phyloP scores from a whole-genome alignment of 1,140 invertebrate species.

The Ridgeia piscesae region DNA sequence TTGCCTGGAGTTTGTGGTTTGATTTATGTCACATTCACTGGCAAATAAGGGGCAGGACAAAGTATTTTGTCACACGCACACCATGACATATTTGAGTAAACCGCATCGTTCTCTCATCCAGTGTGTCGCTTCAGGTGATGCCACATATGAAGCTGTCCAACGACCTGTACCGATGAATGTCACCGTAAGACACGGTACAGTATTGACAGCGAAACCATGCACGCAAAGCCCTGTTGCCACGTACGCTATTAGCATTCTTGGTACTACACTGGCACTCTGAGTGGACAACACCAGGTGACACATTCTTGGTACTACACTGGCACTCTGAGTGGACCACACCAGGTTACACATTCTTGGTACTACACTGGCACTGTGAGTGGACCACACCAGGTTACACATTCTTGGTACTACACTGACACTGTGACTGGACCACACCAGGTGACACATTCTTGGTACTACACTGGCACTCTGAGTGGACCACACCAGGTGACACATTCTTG shows the following conservation, averaged over 20 bases:
- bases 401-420: no score
- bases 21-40: not conserved
- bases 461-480: no score
- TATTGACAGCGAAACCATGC: not conserved
- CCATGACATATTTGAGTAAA: not conserved
- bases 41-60: not conserved
- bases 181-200: not conserved
- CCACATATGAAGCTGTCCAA: not conserved
- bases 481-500: no score
- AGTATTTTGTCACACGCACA: not conserved
- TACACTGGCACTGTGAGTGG: no score
- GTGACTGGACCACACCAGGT: no score
- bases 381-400: no score
- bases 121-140: not conserved
- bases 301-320: not conserved
- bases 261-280: not conserved
- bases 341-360: no score
- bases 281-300: not conserved
- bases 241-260: not conserved
- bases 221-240: not conserved
- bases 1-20: not conserved
- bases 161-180: not conserved
- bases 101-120: not conserved
- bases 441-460: no score
- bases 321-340: no score